Base-by-base conservation (phyloP, 1,140 invertebrate species). In the Tetramorium alpestre region DNA sequence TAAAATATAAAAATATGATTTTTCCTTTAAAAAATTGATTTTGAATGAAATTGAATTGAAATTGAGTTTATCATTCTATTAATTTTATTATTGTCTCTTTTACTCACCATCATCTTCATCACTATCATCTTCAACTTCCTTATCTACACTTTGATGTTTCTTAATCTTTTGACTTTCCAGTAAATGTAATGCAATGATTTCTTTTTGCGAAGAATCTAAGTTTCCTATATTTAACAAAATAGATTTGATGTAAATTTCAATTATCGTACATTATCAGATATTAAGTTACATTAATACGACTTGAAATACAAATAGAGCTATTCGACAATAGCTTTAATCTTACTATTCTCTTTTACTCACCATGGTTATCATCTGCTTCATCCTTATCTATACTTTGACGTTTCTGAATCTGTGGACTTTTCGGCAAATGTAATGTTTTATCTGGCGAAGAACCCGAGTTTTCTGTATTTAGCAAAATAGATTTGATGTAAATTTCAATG, bases 371-470 rank as follows among this genome's bases (percentile, higher is more conserved):
- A 60, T 87, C 70, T 33, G 22, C 22, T 22, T 7, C 41, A 77
- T 87, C 67, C 38, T 62, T 58, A 51, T 18, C 25, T 22, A 51
- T 16, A 86, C 25, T 86, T 11, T 51, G 25, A 47, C 2, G 18
- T 10, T 47, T 87, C 33, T 76, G 25, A 64, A 64, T n/a, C 38
- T 47, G 8, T 69, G 77, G 33, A 86, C 33, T 86, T 86, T 80
- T 28, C 86, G 82, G 49, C 0, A 8, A 33, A 56, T 8, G 44
- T 73, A 11, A 16, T 11, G 22, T 7, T 54, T 41, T 28, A 16
- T 44, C 47, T 25, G 16, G 13, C 1, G 56, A 60, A 44, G 73
- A 44, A 44, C 69, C 44, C 7, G 58, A 67, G 11, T 47, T 67
- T 78, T 78, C 82, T 91, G 25, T 6, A 67, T 54, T 78, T 78